These are phyloP conservation scores for Drosophila lutescens DNA, from an alignment of 2,888 invertebrate genomes.

Conservation along the genomic window DNA sequence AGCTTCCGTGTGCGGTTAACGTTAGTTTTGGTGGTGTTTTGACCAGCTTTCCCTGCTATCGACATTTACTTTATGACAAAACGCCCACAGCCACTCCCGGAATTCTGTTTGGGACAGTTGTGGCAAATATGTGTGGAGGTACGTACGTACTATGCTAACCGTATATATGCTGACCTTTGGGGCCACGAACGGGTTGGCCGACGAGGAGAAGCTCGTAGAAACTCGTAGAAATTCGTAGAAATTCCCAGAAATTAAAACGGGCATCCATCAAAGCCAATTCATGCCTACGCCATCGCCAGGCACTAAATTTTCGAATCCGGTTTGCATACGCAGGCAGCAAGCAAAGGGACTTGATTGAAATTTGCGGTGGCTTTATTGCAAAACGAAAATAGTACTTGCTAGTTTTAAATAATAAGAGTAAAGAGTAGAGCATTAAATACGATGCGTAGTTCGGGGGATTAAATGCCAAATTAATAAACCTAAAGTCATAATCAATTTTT, in stretches of 20 bases:
- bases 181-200: not conserved
- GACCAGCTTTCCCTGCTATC: slow-evolving; percentile 20
- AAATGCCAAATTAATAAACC: too few species aligned
- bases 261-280: slow-evolving; percentile 17
- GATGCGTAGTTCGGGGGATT: too few species aligned
- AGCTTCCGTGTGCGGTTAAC: slow-evolving; percentile 11
- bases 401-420: not conserved
- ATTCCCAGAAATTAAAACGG: slow-evolving; percentile 8
- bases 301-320: not conserved
- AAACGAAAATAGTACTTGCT: not conserved
- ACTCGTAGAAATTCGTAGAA: not conserved
- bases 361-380: slow-evolving; percentile 6
- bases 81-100: slow-evolving; percentile 15
- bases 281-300: slow-evolving; percentile 3
- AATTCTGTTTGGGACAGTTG: slow-evolving; percentile 33
- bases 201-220: not conserved
- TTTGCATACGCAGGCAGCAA: not conserved
- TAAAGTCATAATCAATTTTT: too few species aligned
- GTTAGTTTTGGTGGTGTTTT: slow-evolving; percentile 15
- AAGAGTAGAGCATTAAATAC: too few species aligned
- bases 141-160: too few species aligned
- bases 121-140: slow-evolving; percentile 20
- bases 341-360: not conserved
- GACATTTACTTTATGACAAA: slow-evolving; percentile 36
- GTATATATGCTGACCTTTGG: slow-evolving; percentile 16